Evolutionary conservation across 37 sponge, comb jelly and placozoan species (phyloP).

Genomic region (Tethya wilhelma): DNA sequence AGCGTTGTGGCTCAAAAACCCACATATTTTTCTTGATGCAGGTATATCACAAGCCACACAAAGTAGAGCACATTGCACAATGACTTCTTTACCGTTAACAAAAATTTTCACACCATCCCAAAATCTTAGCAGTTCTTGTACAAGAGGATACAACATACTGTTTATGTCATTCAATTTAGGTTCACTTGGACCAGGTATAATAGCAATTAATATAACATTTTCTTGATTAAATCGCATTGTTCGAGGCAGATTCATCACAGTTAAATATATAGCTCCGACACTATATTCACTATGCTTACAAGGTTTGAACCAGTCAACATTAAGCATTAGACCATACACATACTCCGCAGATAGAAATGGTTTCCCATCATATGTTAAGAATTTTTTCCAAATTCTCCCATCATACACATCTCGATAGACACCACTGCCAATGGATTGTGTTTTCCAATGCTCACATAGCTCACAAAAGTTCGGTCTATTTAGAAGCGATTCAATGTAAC

Average conservation of each 20-base stretch:
- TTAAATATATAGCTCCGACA: slow-evolving; percentile 35
- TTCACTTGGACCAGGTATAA: slow-evolving; percentile 48
- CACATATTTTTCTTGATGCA: slow-evolving; percentile 37
- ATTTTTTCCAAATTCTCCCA: slow-evolving; percentile 24
- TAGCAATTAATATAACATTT: slow-evolving; percentile 22
- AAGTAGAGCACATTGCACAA: slow-evolving; percentile 35
- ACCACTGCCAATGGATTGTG: not conserved
- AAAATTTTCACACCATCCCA: not conserved
- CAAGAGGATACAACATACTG: slow-evolving; percentile 17
- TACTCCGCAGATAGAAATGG: not conserved
- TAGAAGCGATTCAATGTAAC: not conserved
- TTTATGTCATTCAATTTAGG: slow-evolving; percentile 22
- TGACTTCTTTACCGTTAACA: not conserved
- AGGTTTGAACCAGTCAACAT: slow-evolving; percentile 51
- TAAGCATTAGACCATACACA: slow-evolving; percentile 13
- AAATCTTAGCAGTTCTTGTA: slow-evolving; percentile 18
- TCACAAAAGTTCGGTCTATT: not conserved
- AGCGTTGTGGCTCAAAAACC: slow-evolving; percentile 32
- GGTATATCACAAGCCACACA: slow-evolving; percentile 58
- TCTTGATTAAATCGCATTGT: slow-evolving; percentile 6
- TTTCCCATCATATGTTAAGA: not conserved
- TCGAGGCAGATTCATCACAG: slow-evolving; percentile 27
- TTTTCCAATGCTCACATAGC: not conserved
- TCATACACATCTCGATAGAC: slow-evolving; percentile 21
- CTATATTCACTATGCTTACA: slow-evolving; percentile 2